Evolutionary conservation across 2,888 invertebrate species (phyloP).

Genomic region (Tyria jacobaeae): DNA sequence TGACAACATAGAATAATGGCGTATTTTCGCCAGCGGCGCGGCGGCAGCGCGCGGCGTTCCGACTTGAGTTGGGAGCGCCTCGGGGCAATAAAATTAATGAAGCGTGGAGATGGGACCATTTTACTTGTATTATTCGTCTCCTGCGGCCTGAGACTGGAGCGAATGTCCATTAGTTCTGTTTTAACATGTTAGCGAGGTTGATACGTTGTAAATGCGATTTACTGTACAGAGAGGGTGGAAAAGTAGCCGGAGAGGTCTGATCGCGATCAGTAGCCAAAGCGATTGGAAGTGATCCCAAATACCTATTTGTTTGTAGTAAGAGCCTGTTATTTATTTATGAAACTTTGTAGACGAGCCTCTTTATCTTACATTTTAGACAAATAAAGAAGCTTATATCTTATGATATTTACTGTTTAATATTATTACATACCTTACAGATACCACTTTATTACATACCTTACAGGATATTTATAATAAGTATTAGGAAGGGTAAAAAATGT

Average conservation of each 20-base stretch:
- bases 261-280: slow-evolving; percentile 75
- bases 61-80: slow-evolving; percentile 80
- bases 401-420: background rate
- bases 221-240: slow-evolving; percentile 83
- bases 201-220: slow-evolving; percentile 87
- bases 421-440: no score
- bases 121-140: slow-evolving; percentile 87
- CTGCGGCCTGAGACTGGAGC: slow-evolving; percentile 85
- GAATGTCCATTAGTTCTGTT: slow-evolving; percentile 87
- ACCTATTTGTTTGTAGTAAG: slow-evolving; percentile 48
- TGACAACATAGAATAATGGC: slow-evolving; percentile 82
- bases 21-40: slow-evolving; percentile 77
- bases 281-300: slow-evolving; percentile 69
- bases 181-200: slow-evolving; percentile 87
- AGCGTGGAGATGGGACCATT: slow-evolving; percentile 87
- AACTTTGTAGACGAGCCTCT: slow-evolving; percentile 26
- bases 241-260: slow-evolving; percentile 79
- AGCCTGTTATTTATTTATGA: slow-evolving; percentile 39
- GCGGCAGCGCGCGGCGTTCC: slow-evolving; percentile 62
- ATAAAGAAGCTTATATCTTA: background rate
- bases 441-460: no score
- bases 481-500: background rate
- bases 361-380: slow-evolving; percentile 14
- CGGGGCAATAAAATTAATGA: slow-evolving; percentile 86
- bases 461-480: background rate